Base-by-base conservation (phyloP, 2,113 vertebrate species). In the Leucoraja erinaceus region DNA sequence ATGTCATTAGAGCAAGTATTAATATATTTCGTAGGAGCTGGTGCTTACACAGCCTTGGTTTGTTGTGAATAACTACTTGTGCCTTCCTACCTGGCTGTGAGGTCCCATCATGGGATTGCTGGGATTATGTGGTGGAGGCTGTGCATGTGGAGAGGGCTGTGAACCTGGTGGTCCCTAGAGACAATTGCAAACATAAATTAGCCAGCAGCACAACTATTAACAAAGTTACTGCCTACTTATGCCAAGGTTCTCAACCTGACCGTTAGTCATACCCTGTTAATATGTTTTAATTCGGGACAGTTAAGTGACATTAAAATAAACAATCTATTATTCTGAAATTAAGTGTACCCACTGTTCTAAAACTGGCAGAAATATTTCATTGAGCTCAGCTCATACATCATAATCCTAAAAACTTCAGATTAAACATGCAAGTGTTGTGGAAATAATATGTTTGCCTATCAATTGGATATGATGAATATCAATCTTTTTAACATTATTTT, bases 111-210 rank as follows among this genome's bases (percentile, higher is more conserved):
- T 93, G 93, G 81, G 72, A 93, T 93, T 94, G 63, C 59, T 94
- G 91, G 94, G 94, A 86, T 94, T 94, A 94, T 93, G 93, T 93
- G 90, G 79, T 70, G 93, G 76, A 70, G 81, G 94, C 75, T 93
- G 86, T 93, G 78, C 38, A 12, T 78, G 93, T 90, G 93, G 77
- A 10, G 3, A 95, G 93, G 88, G 31, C 10, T 94, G 86, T 93
- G 94, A 94, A 93, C 56, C 68, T 66, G 76, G 74, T 93, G 75
- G 93, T 11, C 79, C 92, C 93, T 47, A 12, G n/a, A 93, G 93
- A 94, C 54, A 91, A 91, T 91, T 91, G 38, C 66, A 91, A 91
- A 91, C 90, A 91, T 38, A 54, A 91, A 91, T 91, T 91, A 91
- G 90, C 90, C 90, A 91, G 90, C 90, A 91, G 66, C 90, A 91